A percentile compares a stretch with the other conserved stretches of the same genome.
Evolutionary conservation across 37 sponge, comb jelly and placozoan genomes (phyloP).

Genomic region (Spongilla lacustris): DNA sequence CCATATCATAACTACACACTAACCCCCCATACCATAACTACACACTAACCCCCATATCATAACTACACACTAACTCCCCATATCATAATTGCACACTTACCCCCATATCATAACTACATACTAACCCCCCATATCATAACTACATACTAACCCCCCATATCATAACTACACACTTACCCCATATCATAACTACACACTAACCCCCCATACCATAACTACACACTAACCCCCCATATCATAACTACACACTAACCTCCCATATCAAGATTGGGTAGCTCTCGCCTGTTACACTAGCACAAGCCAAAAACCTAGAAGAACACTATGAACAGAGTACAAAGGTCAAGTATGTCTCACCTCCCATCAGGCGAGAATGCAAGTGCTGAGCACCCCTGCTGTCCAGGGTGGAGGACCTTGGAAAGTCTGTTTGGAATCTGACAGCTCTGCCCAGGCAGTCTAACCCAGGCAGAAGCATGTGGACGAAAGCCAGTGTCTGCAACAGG

Average conservation of each 20-base stretch:
- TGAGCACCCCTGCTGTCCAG: slow-evolving; percentile 51
- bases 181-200: too few species aligned
- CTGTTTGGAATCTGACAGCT: slow-evolving; percentile 75
- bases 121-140: too few species aligned
- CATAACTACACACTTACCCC: too few species aligned
- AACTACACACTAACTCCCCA: too few species aligned
- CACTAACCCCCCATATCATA: too few species aligned
- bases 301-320: background rate
- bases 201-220: too few species aligned
- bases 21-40: too few species aligned
- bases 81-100: too few species aligned
- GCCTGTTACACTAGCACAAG: slow-evolving; percentile 6
- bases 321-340: background rate
- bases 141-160: too few species aligned
- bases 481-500: slow-evolving; percentile 1
- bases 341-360: slow-evolving; percentile 47
- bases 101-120: too few species aligned
- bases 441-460: slow-evolving; percentile 76
- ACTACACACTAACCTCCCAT: background rate
- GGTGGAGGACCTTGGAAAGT: slow-evolving; percentile 4
- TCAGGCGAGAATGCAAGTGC: slow-evolving; percentile 76
- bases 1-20: too few species aligned
- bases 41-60: too few species aligned
- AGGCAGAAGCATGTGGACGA: background rate
- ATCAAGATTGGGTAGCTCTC: background rate